A percentile compares a stretch with the other conserved stretches of the same genome.
Evolutionary conservation across 1,140 invertebrate species (phyloP).

Genomic region (Scaptodrosophila lebanonensis): DNA sequence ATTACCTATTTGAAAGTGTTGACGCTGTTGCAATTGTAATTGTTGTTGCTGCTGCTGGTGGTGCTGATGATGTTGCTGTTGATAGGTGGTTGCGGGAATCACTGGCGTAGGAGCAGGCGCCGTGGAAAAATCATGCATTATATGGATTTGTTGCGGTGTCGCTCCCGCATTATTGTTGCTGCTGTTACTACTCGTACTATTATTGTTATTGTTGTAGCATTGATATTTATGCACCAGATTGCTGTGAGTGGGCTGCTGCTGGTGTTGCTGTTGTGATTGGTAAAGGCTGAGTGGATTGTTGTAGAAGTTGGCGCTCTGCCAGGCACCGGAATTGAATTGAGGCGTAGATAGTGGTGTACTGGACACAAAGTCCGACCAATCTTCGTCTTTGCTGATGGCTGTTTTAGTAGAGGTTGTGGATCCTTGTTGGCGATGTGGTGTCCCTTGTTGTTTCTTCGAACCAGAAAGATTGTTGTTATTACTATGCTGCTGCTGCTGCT

Average conservation of each 20-base stretch:
- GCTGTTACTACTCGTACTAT: slow-evolving; percentile 27
- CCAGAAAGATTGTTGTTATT: neutral
- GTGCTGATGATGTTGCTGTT: slow-evolving; percentile 36
- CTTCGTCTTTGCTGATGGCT: slow-evolving; percentile 78
- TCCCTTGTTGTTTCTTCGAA: slow-evolving; percentile 16
- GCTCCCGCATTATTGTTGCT: slow-evolving; percentile 47
- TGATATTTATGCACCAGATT: slow-evolving; percentile 47
- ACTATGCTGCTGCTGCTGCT: slow-evolving; percentile 30
- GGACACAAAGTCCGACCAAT: slow-evolving; percentile 83
- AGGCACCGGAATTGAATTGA: slow-evolving; percentile 71
- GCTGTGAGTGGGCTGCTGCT: slow-evolving; percentile 48
- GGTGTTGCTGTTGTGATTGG: slow-evolving; percentile 39
- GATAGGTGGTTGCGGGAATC: slow-evolving; percentile 18
- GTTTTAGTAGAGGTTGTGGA: slow-evolving; percentile 21
- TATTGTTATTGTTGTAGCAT: slow-evolving; percentile 14
- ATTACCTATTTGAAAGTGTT: slow-evolving; percentile 63
- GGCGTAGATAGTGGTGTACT: slow-evolving; percentile 74
- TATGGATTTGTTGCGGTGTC: slow-evolving; percentile 62
- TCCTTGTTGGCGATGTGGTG: slow-evolving; percentile 32
- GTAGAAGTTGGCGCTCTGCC: slow-evolving; percentile 74
- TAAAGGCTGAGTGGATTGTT: slow-evolving; percentile 72
- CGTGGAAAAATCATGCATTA: slow-evolving; percentile 74
- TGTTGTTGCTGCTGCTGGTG: slow-evolving; percentile 43
- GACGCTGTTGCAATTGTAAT: slow-evolving; percentile 12
- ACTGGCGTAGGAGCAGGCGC: slow-evolving; percentile 33